A percentile compares a stretch with the other conserved stretches of the same genome.
These are phyloP conservation scores for Anticlea derivata DNA, from an alignment of 2,888 invertebrate genomes.

Conservation along the genomic window DNA sequence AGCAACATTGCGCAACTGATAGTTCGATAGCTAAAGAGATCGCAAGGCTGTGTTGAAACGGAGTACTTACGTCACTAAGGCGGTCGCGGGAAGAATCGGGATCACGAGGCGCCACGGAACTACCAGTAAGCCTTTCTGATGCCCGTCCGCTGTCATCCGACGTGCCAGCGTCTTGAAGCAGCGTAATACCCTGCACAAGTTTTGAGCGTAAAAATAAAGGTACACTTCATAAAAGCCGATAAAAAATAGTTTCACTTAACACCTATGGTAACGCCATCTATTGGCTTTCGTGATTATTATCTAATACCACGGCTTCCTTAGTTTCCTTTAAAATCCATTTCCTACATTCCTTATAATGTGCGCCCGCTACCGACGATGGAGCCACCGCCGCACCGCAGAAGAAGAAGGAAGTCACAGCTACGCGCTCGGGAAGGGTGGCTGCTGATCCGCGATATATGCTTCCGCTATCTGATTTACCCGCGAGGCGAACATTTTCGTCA, in stretches of 20 bases:
- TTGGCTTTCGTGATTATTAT: no score
- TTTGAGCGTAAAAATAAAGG: slow-evolving; percentile 46
- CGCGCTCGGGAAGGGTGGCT: no score
- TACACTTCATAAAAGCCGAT: slow-evolving; percentile 45
- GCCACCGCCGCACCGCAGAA: no score
- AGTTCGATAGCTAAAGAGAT: slow-evolving; percentile 29
- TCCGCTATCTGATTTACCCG: no score
- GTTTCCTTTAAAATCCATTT: no score
- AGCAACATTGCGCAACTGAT: slow-evolving; percentile 30
- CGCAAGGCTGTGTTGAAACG: slow-evolving; percentile 31
- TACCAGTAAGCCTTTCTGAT: slow-evolving; percentile 91
- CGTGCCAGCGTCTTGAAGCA: slow-evolving; percentile 91
- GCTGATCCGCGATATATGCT: no score
- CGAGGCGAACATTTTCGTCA: no score
- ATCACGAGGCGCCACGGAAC: slow-evolving; percentile 89
- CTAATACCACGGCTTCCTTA: no score
- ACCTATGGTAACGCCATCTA: no score
- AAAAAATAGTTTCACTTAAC: slow-evolving; percentile 34
- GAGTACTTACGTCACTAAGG: slow-evolving; percentile 91
- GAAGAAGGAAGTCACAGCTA: no score
- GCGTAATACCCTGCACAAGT: slow-evolving; percentile 87
- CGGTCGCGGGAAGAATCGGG: slow-evolving; percentile 93
- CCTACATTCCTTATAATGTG: no score
- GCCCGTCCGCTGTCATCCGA: slow-evolving; percentile 93
- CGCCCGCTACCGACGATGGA: no score